Percentiles rank a stretch among this genome's conserved stretches.
These are phyloP conservation scores for Palythoa grandiflora DNA, from an alignment of 92 coral and sea anemone genomes.

Conservation along the genomic window DNA sequence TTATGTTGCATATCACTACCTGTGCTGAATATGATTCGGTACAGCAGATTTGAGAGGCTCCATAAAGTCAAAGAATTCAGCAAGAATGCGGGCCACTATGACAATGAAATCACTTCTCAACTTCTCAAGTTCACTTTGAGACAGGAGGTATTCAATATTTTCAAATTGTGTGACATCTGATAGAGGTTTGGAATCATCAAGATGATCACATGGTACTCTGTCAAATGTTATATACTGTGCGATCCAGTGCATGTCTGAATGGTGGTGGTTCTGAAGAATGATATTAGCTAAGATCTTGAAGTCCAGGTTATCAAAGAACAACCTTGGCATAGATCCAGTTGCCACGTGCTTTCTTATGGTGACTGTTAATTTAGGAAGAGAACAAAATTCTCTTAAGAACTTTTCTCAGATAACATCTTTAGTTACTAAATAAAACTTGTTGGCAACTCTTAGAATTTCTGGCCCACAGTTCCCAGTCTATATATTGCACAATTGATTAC, in stretches of 20 bases:
- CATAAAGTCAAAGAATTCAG: slow-evolving; percentile 56
- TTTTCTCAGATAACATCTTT: slow-evolving; percentile 29
- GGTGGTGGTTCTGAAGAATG: slow-evolving; percentile 28
- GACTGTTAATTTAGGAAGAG: slow-evolving; percentile 12
- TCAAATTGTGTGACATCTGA: slow-evolving; percentile 20
- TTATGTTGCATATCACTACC: neutral
- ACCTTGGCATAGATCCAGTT: neutral
- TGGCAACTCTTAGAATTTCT: too few species aligned
- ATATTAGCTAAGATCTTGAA: slow-evolving; percentile 53
- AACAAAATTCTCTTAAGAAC: slow-evolving; percentile 26
- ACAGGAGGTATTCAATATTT: slow-evolving; percentile 53
- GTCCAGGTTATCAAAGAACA: slow-evolving; percentile 68
- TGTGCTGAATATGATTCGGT: slow-evolving; percentile 52
- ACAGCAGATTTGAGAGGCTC: slow-evolving; percentile 33
- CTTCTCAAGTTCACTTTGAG: slow-evolving; percentile 37
- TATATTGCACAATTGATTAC: too few species aligned
- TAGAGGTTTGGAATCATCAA: slow-evolving; percentile 50
- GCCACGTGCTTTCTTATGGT: slow-evolving; percentile 27
- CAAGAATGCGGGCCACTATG: slow-evolving; percentile 62
- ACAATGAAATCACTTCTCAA: slow-evolving; percentile 59
- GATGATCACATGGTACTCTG: slow-evolving; percentile 40
- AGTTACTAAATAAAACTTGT: too few species aligned
- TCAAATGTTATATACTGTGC: slow-evolving; percentile 64
- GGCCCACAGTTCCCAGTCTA: too few species aligned
- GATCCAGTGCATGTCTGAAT: slow-evolving; percentile 70